A percentile compares a stretch with the other conserved stretches of the same genome.
Conservation (phyloP, 1,140 invertebrate genomes). For the Solen grandis region DNA sequence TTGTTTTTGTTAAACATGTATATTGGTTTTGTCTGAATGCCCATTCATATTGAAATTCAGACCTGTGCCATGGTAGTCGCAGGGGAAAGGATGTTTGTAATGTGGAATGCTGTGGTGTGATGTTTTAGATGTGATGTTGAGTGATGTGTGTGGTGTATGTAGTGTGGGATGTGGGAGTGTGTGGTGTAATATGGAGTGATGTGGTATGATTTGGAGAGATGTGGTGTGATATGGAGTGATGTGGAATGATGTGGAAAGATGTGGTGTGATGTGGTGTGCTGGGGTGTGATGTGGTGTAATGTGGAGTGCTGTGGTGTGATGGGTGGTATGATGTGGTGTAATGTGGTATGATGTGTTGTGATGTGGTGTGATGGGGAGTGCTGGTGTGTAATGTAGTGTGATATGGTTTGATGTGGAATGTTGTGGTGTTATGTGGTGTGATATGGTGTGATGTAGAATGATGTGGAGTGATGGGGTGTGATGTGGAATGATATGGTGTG, state of each 20-base stretch:
- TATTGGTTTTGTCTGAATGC: too few species aligned
- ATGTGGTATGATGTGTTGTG: slow-evolving; percentile 14
- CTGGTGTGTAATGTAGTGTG: background rate
- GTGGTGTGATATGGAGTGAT: slow-evolving; percentile 9
- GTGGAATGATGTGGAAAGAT: slow-evolving; percentile 1
- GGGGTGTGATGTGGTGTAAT: slow-evolving; percentile 24
- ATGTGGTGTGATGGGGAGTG: slow-evolving; percentile 5
- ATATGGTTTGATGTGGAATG: slow-evolving; percentile 1
- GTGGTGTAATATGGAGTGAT: slow-evolving; percentile 13
- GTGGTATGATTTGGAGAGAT: slow-evolving; percentile 15
- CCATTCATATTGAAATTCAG: too few species aligned
- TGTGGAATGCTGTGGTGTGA: slow-evolving; percentile 22
- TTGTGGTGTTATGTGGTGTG: background rate
- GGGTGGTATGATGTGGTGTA: background rate
- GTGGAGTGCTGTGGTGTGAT: slow-evolving; percentile 5
- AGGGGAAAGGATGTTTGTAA: background rate
- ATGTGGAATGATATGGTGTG: slow-evolving; percentile 18
- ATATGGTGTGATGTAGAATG: slow-evolving; percentile 10
- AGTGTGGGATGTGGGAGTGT: background rate
- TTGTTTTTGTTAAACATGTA: too few species aligned
- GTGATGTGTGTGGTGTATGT: background rate
- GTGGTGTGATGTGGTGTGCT: slow-evolving; percentile 16
- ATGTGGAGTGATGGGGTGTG: slow-evolving; percentile 10
- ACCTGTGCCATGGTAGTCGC: too few species aligned
- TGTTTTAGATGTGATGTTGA: slow-evolving; percentile 3